Evolutionary conservation across 2,797 vertebrate species (phyloP).

Genomic region (Chaunax sp.): DNA sequence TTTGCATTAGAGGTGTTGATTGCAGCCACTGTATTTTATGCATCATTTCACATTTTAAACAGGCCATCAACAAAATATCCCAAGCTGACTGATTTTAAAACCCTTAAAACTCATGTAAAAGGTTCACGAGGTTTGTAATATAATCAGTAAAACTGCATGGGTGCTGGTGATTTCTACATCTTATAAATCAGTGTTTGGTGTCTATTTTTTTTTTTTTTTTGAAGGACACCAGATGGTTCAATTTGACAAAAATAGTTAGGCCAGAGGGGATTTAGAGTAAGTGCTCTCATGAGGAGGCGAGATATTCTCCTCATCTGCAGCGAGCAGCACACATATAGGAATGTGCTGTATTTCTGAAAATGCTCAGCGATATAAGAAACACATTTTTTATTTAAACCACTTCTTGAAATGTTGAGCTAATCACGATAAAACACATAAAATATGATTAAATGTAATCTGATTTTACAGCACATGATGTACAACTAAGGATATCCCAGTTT

Average conservation of each 20-base stretch:
- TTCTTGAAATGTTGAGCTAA: too few species aligned
- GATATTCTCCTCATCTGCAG: slow-evolving; percentile 56
- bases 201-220: neutral
- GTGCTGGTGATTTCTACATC: slow-evolving; percentile 2
- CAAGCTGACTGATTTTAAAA: neutral
- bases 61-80: neutral
- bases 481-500: neutral
- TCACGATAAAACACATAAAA: too few species aligned
- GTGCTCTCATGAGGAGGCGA: slow-evolving; percentile 40
- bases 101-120: neutral
- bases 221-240: slow-evolving; percentile 32
- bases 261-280: slow-evolving; percentile 57
- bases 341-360: slow-evolving; percentile 7
- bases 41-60: neutral
- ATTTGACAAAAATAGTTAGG: slow-evolving; percentile 18
- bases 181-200: slow-evolving; percentile 8
- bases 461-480: neutral
- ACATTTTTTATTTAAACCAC: too few species aligned
- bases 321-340: slow-evolving; percentile 9
- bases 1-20: too few species aligned
- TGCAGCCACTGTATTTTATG: neutral
- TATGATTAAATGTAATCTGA: neutral
- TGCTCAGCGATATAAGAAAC: neutral
- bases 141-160: neutral
- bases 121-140: neutral